These are phyloP conservation scores for Lepisosteus oculatus DNA, from an alignment of 2,113 vertebrate species.

Conservation along the genomic window DNA sequence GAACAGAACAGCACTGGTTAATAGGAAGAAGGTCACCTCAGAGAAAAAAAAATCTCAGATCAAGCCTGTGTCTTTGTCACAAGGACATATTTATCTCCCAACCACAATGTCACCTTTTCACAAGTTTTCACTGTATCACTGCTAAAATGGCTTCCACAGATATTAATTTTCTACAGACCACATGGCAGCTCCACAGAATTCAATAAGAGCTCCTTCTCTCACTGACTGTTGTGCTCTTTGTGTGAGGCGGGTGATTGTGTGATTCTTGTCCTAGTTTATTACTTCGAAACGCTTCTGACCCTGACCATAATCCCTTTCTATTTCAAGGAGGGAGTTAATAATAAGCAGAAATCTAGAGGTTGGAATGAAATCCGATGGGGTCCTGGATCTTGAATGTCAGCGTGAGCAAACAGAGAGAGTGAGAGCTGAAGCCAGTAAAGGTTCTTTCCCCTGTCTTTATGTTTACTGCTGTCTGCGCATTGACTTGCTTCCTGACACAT, in stretches of 20 bases:
- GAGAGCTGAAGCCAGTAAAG: conserved; percentile 35
- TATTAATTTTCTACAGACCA: conserved; percentile 27
- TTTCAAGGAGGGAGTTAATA: conserved; percentile 52
- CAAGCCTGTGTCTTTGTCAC: background rate
- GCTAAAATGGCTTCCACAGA: conserved; percentile 29
- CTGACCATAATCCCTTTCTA: conserved; percentile 36
- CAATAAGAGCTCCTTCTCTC: conserved; percentile 17
- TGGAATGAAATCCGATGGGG: conserved; percentile 73
- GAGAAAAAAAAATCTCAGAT: background rate
- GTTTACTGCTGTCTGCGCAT: conserved; percentile 56
- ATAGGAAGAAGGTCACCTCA: conserved; percentile 13
- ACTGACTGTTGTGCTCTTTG: conserved; percentile 1
- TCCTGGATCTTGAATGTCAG: conserved; percentile 71
- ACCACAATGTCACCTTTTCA: conserved; percentile 21
- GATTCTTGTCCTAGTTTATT: conserved; percentile 46
- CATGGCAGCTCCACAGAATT: conserved; percentile 38
- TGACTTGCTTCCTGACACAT: conserved; percentile 72
- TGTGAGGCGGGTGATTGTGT: background rate
- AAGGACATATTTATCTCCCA: conserved; percentile 11
- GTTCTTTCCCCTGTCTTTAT: conserved; percentile 52
- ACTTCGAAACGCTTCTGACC: conserved; percentile 45
- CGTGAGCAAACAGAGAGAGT: conserved; percentile 39
- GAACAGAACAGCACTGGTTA: background rate
- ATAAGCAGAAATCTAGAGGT: conserved; percentile 60
- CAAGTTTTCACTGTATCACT: conserved; percentile 24